Evolutionary conservation across 2,888 invertebrate species (phyloP), one percentile per base, ranked within the genome.

Genomic region (Spicauda simplicius): DNA sequence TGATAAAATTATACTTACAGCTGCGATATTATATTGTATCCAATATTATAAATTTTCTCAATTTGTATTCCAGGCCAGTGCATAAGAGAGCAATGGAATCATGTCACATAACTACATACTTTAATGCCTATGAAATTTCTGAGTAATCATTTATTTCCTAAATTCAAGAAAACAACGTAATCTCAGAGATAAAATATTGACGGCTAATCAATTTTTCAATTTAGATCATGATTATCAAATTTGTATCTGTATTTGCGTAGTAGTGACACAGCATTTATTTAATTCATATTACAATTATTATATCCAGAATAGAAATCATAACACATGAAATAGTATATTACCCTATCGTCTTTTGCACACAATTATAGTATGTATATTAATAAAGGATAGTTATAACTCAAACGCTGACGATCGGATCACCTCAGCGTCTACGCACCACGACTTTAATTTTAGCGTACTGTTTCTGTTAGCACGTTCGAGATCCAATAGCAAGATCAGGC

Each of bases 401-500:
- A 50, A 50, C 10, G 6, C 4, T 1, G 48, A 18, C 18, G 18
- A 50, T 50, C 18, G n/a, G 50, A 50, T 50, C n/a, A 50, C 50
- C 14, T 48, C 16, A 18, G 12, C 50, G 60, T 52, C 18, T 33
- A 60, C 60, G 50, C 60, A 62, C 20, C 52, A 57, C 18, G 20
- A 67, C 56, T 70, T 69, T 64, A 69, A 73, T 72, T 70, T 74
- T 73, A 55, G 62, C 70, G 59, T 65, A 59, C 56, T 68, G 62
- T 25, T 25, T 25, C 25, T 25, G 25, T 48, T 70, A 70, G 68
- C 73, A 72, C 70, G 69, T 72, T 76, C 72, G 72, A 74, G 72
- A 76, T 76, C 74, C 73, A 74, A 72, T 73, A 74, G 71, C 72
- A 76, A 74, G 73, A 73, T 73, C 76, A 73, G 74, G 74, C 74